These are phyloP conservation scores for Bungarus multicinctus DNA, from an alignment of 2,113 vertebrate genomes.

Conservation along the genomic window DNA sequence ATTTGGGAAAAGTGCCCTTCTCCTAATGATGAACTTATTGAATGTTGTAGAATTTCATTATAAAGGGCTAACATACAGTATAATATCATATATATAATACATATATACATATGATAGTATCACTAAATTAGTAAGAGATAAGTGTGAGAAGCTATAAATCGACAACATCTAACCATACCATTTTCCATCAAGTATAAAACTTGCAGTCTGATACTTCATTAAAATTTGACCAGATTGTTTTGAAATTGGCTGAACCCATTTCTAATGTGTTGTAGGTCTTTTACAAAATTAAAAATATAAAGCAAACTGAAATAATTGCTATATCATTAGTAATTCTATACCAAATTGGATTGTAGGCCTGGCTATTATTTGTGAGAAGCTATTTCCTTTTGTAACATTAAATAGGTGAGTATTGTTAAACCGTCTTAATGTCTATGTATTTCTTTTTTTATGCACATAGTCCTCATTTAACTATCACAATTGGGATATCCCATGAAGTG, in stretches of 20 bases:
- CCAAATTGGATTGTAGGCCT: background rate
- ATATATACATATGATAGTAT: too few species aligned
- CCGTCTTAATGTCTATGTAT: background rate
- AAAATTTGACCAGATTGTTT: background rate
- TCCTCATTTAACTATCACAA: background rate
- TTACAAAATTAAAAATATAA: background rate
- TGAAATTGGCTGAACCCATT: background rate
- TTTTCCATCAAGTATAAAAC: background rate
- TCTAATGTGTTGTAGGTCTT: background rate
- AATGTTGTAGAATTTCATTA: background rate
- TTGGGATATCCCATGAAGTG: background rate
- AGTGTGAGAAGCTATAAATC: background rate
- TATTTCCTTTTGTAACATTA: background rate
- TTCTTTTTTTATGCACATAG: background rate
- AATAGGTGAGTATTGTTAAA: background rate
- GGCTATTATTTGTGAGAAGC: background rate
- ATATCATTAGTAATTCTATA: background rate
- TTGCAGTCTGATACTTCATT: background rate
- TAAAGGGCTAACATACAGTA: background rate
- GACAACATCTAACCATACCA: background rate
- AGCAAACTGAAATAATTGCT: background rate
- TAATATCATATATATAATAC: too few species aligned
- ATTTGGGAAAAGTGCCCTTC: background rate
- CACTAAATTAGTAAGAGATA: background rate
- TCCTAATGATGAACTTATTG: background rate